Conservation (phyloP, 2,888 invertebrate genomes). For the Rugalucina vietnamica region DNA sequence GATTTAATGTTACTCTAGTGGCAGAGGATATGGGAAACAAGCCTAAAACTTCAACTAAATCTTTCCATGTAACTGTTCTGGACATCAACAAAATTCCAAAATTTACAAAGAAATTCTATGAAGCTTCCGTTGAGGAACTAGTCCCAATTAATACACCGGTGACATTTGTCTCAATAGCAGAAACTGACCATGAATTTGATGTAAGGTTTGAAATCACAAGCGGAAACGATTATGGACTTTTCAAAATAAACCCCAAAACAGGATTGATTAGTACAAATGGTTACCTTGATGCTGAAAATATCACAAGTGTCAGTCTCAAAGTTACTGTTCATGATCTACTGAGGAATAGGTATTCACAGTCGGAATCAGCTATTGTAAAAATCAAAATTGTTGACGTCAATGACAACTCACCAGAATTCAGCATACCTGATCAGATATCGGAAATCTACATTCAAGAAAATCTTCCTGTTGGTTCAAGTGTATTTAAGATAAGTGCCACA, state of each 20-base stretch:
- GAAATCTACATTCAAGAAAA: conserved; percentile 92
- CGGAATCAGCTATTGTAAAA: conserved; percentile 91
- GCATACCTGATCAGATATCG: conserved; percentile 81
- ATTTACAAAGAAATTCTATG: conserved; percentile 87
- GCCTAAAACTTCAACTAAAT: conserved; percentile 75
- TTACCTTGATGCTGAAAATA: conserved; percentile 92
- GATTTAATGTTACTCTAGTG: conserved; percentile 94
- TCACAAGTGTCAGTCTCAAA: conserved; percentile 86
- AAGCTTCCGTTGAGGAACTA: conserved; percentile 94
- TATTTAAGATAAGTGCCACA: conserved; percentile 92
- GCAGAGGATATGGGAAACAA: conserved; percentile 91
- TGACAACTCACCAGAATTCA: conserved; percentile 96
- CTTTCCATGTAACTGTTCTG: conserved; percentile 91
- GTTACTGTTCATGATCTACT: conserved; percentile 85
- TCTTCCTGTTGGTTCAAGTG: conserved; percentile 92
- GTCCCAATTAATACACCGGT: conserved; percentile 95
- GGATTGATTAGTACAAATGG: conserved; percentile 95
- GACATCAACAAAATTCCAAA: conserved; percentile 94
- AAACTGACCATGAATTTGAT: conserved; percentile 93
- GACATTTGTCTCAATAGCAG: conserved; percentile 91
- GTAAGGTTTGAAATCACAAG: conserved; percentile 91
- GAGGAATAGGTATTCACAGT: conserved; percentile 91
- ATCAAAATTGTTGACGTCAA: conserved; percentile 95
- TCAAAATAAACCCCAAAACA: conserved; percentile 93
- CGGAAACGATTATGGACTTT: conserved; percentile 95